Evolutionary conservation across 2,113 vertebrate species (phyloP), one percentile per base, ranked within the genome.

Genomic region (Telmatochromis sp.): DNA sequence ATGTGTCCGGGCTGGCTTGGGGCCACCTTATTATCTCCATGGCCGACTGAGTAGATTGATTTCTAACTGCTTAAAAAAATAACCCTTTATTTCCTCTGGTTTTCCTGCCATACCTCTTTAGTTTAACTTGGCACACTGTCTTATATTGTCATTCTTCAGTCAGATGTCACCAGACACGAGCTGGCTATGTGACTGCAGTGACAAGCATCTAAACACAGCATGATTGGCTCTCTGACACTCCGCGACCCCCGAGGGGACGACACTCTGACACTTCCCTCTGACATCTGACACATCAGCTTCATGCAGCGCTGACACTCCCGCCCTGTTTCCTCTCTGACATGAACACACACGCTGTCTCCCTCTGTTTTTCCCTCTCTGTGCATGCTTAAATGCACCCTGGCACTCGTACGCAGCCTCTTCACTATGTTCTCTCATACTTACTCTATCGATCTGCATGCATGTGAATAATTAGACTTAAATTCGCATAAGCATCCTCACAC

Each of bases 221-320:
- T 55, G 91, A 93, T 87, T n/a, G 90, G 87, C 63, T 53, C 60
- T 35, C 86, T 79, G 92, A 90, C 88, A 85, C 94, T 75, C 88
- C 1, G 53, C 26, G 82, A 31, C 42, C 42, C 70, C 26, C 42
- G 2, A 49, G 70, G 91, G 86, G 75, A 85, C 42, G 42, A 84
- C 89, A 81, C 90, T 81, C 91, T 91, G 91, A 93, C 92, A 87
- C 92, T 82, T 87, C 53, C 33, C 81, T 87, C 89, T 91, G 91
- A 94, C 94, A 92, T 92, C 86, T 92, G 92, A 94, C 94, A 93
- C 87, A 86, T 92, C 88, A 80, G 90, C 93, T 90, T 87, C 90
- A 89, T 40, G 65, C 92, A 14, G 51, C 23, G 57, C 90, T 89
- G 91, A 90, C 90, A 82, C 90, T 86, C 42, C 60, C 55, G 82